Conservation (phyloP, 2,888 invertebrate species). For the Stramonita haemastoma region DNA sequence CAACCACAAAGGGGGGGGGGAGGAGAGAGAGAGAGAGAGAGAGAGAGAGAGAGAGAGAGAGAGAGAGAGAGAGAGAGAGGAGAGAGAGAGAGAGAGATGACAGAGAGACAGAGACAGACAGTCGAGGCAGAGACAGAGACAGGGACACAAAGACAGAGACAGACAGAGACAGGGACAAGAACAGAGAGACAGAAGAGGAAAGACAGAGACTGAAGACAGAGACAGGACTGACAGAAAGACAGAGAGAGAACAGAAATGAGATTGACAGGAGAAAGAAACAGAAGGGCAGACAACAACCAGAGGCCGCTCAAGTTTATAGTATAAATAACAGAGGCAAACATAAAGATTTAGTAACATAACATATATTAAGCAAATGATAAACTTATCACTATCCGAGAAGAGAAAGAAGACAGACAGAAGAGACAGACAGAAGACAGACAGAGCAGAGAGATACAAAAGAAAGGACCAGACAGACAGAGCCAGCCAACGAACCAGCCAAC, state of each 20-base stretch:
- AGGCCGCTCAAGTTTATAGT: too few species aligned
- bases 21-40: constrained; percentile 3
- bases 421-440: neutral
- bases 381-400: neutral
- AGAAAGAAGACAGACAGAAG: neutral
- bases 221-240: neutral
- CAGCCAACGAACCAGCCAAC: too few species aligned
- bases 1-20: neutral
- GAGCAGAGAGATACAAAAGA: too few species aligned
- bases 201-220: neutral
- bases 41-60: neutral
- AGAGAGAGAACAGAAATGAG: constrained; percentile 6
- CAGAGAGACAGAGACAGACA: neutral
- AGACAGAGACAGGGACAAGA: neutral
- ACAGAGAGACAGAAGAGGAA: too few species aligned
- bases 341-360: too few species aligned
- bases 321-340: neutral
- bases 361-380: too few species aligned
- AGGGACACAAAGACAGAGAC: neutral
- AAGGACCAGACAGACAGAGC: too few species aligned
- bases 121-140: neutral
- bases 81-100: too few species aligned
- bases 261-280: neutral
- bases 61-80: neutral
- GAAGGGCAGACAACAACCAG: neutral